These are phyloP conservation scores for Esox masquinongy DNA, from an alignment of 2,797 vertebrate species.

Conservation along the genomic window DNA sequence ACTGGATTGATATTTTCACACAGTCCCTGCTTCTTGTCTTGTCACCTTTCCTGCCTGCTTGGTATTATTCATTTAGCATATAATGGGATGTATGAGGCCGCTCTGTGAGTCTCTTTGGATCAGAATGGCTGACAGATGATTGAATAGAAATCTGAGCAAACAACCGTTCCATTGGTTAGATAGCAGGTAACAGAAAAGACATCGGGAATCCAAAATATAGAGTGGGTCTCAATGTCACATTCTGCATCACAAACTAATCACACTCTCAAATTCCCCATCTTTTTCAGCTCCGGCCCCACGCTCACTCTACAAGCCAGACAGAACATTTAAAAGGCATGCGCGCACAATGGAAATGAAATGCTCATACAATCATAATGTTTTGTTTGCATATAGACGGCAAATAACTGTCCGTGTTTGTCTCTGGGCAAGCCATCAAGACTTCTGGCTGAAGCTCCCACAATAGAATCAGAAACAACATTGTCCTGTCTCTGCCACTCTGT, in stretches of 20 bases:
- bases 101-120: conserved; percentile 31
- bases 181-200: conserved; percentile 6
- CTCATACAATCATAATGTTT: conserved; percentile 40
- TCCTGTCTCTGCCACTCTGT: conserved; percentile 57
- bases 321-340: background rate
- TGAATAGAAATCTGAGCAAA: conserved; percentile 56
- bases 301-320: conserved; percentile 19
- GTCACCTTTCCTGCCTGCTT: background rate
- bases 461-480: conserved; percentile 55
- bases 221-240: conserved; percentile 35
- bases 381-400: conserved; percentile 47
- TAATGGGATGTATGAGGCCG: conserved; percentile 36
- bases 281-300: conserved; percentile 28
- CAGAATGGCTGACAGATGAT: conserved; percentile 45
- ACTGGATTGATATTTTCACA: background rate
- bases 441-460: conserved; percentile 42
- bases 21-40: background rate
- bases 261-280: conserved; percentile 48
- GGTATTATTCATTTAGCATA: background rate
- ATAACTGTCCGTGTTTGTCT: conserved; percentile 41
- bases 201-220: conserved; percentile 51
- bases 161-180: conserved; percentile 33
- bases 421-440: conserved; percentile 49
- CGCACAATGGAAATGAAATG: conserved; percentile 1
- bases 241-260: conserved; percentile 42